Percentiles rank a stretch among this genome's conserved stretches.
phyloP scores from a whole-genome alignment of 2,888 invertebrate genomes.

The Watsonalla binaria region DNA sequence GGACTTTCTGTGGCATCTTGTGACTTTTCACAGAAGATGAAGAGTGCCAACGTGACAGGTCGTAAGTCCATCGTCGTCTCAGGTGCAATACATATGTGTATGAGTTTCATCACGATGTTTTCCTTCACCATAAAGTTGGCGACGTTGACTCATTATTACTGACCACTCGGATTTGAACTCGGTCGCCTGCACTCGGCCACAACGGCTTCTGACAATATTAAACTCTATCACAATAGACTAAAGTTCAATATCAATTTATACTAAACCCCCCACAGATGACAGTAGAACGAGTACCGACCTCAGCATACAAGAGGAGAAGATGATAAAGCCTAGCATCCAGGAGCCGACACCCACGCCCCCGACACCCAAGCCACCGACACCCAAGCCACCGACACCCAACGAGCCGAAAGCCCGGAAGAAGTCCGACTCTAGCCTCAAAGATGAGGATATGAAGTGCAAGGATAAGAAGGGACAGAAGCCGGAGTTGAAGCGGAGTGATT shows the following conservation, averaged over 20 bases:
- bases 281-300: constrained; percentile 57
- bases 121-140: too few species aligned
- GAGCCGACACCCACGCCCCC: constrained; percentile 17
- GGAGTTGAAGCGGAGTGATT: constrained; percentile 51
- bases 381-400: constrained; percentile 11
- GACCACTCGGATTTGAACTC: too few species aligned
- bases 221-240: too few species aligned
- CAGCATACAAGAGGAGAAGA: constrained; percentile 45
- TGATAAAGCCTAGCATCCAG: constrained; percentile 33
- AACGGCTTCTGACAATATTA: too few species aligned
- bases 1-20: too few species aligned
- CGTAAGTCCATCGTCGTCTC: too few species aligned
- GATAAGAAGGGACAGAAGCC: constrained; percentile 47
- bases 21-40: too few species aligned
- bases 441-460: constrained; percentile 54
- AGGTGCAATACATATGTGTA: too few species aligned
- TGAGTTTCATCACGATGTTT: too few species aligned
- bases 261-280: constrained; percentile 39
- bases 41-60: too few species aligned
- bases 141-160: too few species aligned
- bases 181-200: too few species aligned
- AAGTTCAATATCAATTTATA: not conserved
- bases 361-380: constrained; percentile 4
- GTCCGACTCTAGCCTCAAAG: constrained; percentile 65
- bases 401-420: constrained; percentile 60